A percentile compares a stretch with the other conserved stretches of the same genome.
These are phyloP conservation scores for Epistrophe grossulariae DNA, from an alignment of 2,888 invertebrate genomes.

Conservation along the genomic window DNA sequence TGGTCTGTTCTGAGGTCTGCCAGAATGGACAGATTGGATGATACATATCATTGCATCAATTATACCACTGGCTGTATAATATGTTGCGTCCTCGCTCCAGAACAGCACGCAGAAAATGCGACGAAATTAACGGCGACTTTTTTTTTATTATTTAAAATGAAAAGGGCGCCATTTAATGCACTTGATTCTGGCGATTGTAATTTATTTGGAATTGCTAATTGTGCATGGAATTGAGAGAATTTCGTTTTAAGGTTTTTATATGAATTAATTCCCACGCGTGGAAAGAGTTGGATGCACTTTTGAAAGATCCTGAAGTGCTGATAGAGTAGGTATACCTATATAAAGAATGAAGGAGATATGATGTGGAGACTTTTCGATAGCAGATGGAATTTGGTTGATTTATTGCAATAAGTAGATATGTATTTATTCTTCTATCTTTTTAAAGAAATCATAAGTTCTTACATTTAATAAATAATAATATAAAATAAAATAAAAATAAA, in stretches of 20 bases:
- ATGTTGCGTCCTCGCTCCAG: slow-evolving; percentile 22
- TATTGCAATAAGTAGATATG: slow-evolving; percentile 1
- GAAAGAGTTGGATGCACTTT: slow-evolving; percentile 45
- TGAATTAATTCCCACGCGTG: slow-evolving; percentile 65
- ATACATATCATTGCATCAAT: slow-evolving; percentile 75
- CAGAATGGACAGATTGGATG: slow-evolving; percentile 69
- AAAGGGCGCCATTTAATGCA: slow-evolving; percentile 75
- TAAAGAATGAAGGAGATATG: neutral
- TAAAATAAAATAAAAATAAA: neutral
- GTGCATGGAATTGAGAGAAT: slow-evolving; percentile 44
- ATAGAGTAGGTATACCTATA: neutral
- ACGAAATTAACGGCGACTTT: slow-evolving; percentile 57
- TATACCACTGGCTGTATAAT: slow-evolving; percentile 47
- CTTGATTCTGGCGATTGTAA: slow-evolving; percentile 52
- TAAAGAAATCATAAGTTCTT: slow-evolving; percentile 4
- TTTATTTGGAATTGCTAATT: slow-evolving; percentile 73
- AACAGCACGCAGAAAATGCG: slow-evolving; percentile 56
- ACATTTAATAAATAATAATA: slow-evolving; percentile 9
- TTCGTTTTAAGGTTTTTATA: slow-evolving; percentile 28
- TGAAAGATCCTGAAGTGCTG: slow-evolving; percentile 4
- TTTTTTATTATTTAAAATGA: slow-evolving; percentile 42
- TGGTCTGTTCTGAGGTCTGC: slow-evolving; percentile 24
- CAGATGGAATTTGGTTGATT: slow-evolving; percentile 21
- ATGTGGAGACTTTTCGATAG: neutral
- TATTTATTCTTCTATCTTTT: neutral